Base-by-base conservation (phyloP, 2,888 invertebrate species). In the Ephialtes manifestator region DNA sequence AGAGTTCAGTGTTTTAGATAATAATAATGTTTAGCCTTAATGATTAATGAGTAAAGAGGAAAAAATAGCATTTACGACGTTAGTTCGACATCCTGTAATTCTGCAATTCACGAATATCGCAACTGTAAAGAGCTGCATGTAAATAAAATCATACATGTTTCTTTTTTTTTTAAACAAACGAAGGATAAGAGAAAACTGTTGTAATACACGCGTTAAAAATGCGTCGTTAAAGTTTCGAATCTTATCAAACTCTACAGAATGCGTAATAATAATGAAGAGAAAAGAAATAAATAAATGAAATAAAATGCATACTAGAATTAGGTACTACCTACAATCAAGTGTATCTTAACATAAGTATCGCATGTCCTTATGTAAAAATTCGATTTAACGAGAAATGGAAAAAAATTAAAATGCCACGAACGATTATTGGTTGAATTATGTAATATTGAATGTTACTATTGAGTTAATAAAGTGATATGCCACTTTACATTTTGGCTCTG, bases 381-480 rank as follows among this genome's bases (percentile, higher is more conserved):
- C 72, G 71, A 72, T 82, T 67, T 79, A 72, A 79, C 68, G 74
- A 81, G 75, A 76, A 18, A 39, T 46, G 24, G 0, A 39, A 67
- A 67, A 63, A 78, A 43, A n/a, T n/a, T n/a, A n/a, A 81, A 81
- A 28, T 39, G 58, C 85, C 87, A 92, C 90, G 90, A 92, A 92
- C 90, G 90, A 86, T 92, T 90, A 93, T 93, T 90, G 89, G 92
- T 94, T 93, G 91, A 94, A 93, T 93, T 92, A 92, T 94, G 94
- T 93, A 94, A 92, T 94, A 94, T 93, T 93, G 90, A 93, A 94
- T 94, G 93, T 94, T 94, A 94, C 90, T 91, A 94, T 92, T 93
- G 93, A 93, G 92, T 92, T 91, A 93, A 93, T 93, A 93, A 94
- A 94, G 93, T 93, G 92, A 93, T 89, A 89, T 89, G 90, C 92